Percentiles rank a stretch among this genome's conserved stretches.
Evolutionary conservation across 2,113 vertebrate genomes (phyloP).

Genomic region (Ptilorrhoa leucosticta): DNA sequence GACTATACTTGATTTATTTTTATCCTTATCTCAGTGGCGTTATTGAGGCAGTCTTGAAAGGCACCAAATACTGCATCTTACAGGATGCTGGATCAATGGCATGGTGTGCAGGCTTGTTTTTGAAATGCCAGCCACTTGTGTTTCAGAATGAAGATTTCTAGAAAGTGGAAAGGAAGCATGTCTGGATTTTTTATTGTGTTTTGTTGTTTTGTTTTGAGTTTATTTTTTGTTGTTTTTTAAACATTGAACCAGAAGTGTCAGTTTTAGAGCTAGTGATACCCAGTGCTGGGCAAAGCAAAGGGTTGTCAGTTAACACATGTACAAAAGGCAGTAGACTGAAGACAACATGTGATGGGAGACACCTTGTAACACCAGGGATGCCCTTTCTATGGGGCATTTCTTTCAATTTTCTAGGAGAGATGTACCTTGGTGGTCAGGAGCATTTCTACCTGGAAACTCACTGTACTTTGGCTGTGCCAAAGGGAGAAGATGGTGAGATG

Average conservation of each 20-base stretch:
- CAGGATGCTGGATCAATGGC: neutral
- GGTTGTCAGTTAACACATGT: neutral
- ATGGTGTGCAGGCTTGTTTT: neutral
- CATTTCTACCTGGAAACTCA: slow-evolving; percentile 98
- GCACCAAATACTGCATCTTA: neutral
- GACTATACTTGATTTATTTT: neutral
- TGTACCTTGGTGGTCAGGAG: slow-evolving; percentile 92
- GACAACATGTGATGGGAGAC: neutral
- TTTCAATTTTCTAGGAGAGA: slow-evolving; percentile 75
- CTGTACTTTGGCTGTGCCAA: slow-evolving; percentile 86
- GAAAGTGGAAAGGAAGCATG: neutral
- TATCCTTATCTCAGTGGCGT: neutral
- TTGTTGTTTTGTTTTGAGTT: neutral
- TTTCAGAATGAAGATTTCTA: neutral
- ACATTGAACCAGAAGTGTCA: neutral
- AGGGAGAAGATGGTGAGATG: slow-evolving; percentile 89
- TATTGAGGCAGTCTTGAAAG: neutral
- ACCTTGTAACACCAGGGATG: neutral
- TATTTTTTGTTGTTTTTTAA: neutral
- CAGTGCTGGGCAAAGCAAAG: neutral
- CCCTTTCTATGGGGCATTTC: neutral
- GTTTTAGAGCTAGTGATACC: neutral
- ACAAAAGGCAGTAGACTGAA: neutral
- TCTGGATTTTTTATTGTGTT: neutral
- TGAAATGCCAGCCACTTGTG: neutral